A percentile compares a stretch with the other conserved stretches of the same genome.
These are phyloP conservation scores for Bubo blakistoni DNA, from an alignment of 2,113 vertebrate species.

Conservation along the genomic window DNA sequence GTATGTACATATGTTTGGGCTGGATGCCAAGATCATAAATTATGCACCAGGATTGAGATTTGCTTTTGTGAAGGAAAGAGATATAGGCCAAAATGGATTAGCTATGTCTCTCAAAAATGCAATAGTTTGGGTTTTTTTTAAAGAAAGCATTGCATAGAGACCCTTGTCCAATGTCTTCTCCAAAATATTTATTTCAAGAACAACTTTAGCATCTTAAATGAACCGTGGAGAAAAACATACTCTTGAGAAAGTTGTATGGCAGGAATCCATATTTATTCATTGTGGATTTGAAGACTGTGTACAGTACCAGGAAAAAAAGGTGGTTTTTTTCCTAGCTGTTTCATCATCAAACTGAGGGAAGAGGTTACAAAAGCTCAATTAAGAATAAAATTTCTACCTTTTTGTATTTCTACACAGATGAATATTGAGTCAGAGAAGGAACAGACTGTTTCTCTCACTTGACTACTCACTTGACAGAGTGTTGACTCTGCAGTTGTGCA, in stretches of 20 bases:
- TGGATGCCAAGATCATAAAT: slow-evolving; percentile 41
- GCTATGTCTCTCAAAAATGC: background rate
- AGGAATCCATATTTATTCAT: background rate
- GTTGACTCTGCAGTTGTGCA: background rate
- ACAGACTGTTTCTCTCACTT: background rate
- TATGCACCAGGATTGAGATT: background rate
- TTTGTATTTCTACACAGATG: background rate
- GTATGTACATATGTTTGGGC: slow-evolving; percentile 42
- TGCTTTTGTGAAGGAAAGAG: background rate
- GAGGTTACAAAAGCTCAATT: background rate
- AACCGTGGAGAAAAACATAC: background rate
- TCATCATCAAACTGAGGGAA: background rate
- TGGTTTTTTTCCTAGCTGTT: background rate
- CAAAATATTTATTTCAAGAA: background rate
- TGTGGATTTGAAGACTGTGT: background rate
- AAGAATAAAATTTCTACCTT: background rate
- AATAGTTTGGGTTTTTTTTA: background rate
- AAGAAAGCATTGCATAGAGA: background rate
- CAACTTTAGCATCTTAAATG: background rate
- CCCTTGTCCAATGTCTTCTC: background rate
- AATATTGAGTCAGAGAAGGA: background rate
- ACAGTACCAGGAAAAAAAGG: background rate
- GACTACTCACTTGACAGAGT: too few species aligned
- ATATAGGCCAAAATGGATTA: slow-evolving; percentile 24
- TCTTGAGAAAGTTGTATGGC: background rate